Conservation (phyloP, 2,888 invertebrate genomes). For the Notodromas monacha region DNA sequence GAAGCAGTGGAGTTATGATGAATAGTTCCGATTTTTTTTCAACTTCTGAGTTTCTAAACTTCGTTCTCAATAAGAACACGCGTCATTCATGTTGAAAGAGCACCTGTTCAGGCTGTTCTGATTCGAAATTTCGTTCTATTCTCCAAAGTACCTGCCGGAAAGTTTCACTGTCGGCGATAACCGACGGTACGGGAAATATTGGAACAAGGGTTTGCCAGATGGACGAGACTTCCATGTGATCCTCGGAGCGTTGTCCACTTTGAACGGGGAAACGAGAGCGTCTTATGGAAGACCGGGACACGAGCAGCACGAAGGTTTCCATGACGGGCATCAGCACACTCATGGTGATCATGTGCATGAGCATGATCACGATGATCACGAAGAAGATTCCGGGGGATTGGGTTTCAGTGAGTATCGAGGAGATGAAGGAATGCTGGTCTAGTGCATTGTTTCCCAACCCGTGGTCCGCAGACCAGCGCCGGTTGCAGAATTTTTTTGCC, state of each 20-base stretch:
- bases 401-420: too few relatives aligned
- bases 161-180: constrained; percentile 45
- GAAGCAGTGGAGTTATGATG: too few relatives aligned
- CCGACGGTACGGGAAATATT: constrained; percentile 32
- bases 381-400: too few relatives aligned
- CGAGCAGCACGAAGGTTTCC: constrained; percentile 7
- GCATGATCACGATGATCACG: constrained; percentile 11
- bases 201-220: constrained; percentile 34
- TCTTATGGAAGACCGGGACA: constrained; percentile 22
- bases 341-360: constrained; percentile 6
- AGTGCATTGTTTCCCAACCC: too few relatives aligned
- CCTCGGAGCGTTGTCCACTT: constrained; percentile 32
- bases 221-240: constrained; percentile 30
- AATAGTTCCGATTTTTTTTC: too few relatives aligned
- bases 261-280: constrained; percentile 27
- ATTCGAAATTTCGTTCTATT: too few relatives aligned
- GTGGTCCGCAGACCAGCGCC: too few relatives aligned
- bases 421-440: too few relatives aligned
- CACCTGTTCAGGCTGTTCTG: too few relatives aligned
- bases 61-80: too few relatives aligned
- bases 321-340: constrained; percentile 1
- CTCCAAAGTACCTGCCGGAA: constrained; percentile 24
- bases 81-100: too few relatives aligned
- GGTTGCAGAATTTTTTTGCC: too few relatives aligned
- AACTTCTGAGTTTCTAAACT: constrained; percentile 6